These are phyloP conservation scores for Tor tambroides DNA, from an alignment of 2,113 vertebrate genomes.

Conservation along the genomic window DNA sequence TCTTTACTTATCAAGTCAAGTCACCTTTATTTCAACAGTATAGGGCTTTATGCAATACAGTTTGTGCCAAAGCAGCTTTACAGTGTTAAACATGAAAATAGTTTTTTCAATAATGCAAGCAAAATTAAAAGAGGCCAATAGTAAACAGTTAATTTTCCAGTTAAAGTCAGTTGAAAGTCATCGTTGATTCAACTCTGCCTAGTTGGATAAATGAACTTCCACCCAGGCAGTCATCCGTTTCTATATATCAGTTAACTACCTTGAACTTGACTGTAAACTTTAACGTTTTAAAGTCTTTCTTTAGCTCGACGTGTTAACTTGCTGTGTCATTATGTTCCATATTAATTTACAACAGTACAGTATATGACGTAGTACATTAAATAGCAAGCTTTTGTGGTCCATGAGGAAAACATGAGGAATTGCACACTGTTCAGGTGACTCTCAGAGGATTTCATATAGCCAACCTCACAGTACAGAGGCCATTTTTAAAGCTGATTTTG, in stretches of 20 bases:
- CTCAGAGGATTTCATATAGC: neutral
- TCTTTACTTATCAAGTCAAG: neutral
- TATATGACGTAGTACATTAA: neutral
- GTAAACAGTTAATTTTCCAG: too few species aligned
- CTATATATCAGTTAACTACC: neutral
- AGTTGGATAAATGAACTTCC: neutral
- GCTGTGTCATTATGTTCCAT: neutral
- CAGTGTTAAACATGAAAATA: too few species aligned
- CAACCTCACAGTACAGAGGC: neutral
- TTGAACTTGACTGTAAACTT: neutral
- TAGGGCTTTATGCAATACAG: neutral
- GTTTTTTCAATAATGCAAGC: too few species aligned
- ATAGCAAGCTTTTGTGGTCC: neutral
- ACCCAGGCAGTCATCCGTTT: neutral
- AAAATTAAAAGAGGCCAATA: too few species aligned
- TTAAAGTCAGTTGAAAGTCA: too few species aligned
- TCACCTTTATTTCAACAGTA: neutral
- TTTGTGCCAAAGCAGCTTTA: neutral
- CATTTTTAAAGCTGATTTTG: neutral
- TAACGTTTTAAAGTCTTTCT: neutral
- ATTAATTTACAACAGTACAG: neutral
- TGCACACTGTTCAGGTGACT: neutral
- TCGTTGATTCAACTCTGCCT: neutral
- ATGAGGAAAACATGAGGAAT: neutral
- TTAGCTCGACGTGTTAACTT: neutral